phyloP scores from a whole-genome alignment of 2,797 vertebrate species.

The Pygocentrus nattereri region DNA sequence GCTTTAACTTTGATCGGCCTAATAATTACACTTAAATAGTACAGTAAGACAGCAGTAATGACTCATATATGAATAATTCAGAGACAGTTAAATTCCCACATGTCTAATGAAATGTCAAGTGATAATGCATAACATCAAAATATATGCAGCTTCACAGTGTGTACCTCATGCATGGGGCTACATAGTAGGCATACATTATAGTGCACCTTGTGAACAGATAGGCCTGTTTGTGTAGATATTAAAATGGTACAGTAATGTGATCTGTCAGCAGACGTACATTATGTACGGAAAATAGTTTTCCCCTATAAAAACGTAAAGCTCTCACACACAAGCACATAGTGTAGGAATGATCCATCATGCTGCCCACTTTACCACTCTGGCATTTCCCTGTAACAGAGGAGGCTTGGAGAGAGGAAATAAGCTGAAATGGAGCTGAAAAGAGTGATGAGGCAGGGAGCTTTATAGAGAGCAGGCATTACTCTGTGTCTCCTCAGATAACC shows the following conservation, averaged over 20 bases:
- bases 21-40: not conserved
- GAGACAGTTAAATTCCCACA: not conserved
- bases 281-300: not conserved
- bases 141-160: not conserved
- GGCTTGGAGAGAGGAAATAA: slow-evolving; percentile 33
- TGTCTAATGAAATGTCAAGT: not conserved
- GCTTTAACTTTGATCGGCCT: not conserved
- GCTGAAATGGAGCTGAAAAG: slow-evolving; percentile 45
- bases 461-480: slow-evolving; percentile 24
- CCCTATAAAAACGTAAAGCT: not conserved
- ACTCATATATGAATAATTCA: not conserved
- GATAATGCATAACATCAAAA: not conserved
- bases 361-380: slow-evolving; percentile 20
- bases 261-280: not conserved
- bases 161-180: not conserved
- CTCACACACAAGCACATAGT: not conserved
- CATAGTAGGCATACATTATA: not conserved
- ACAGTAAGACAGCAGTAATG: not conserved
- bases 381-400: slow-evolving; percentile 1
- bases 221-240: slow-evolving; percentile 11
- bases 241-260: slow-evolving; percentile 1
- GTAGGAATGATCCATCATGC: slow-evolving; percentile 27
- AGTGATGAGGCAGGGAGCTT: slow-evolving; percentile 25
- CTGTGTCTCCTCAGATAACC: slow-evolving; percentile 34
- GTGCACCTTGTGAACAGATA: not conserved